Evolutionary conservation across 1,140 invertebrate genomes (phyloP), one percentile per base, ranked within the genome.

Genomic region (Frieseomelitta varia): DNA sequence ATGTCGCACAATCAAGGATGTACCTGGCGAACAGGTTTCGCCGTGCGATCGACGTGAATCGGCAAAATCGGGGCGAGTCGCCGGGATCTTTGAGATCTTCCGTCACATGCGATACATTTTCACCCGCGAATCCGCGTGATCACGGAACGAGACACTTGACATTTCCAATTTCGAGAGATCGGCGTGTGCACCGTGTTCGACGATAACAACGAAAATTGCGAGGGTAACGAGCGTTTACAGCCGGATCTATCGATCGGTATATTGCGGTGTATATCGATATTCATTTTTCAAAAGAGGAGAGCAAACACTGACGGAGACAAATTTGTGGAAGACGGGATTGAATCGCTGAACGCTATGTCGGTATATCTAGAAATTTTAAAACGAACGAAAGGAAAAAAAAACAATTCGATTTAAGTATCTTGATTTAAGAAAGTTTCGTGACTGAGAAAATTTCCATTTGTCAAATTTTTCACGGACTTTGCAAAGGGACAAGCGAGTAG

Each of bases 1-100:
- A 87, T 85, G 88, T 87, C 79, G 65, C 75, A 77, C 88, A 69
- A 82, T 89, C 85, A 58, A 88, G 76, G 79, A 85, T 88, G 30
- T 85, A 81, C 24, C 81, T 81, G 68, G 75, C 81, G 76, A 61
- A 68, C 47, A 39, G 58, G 24, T 51, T 47, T 80, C 58, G 39
- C 1, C 51, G 8, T 47, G 39, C 34, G 55, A 56, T 30, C 21
- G n/a, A 39, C 58, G 58, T 17, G 11, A 21, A 65, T 39, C 30
- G 63, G 27, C n/a, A 19, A 65, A 53, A 30, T 10, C 1, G 4
- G 24, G 58, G 34, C 17, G 24, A 47, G 34, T 30, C 63, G 53
- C 6, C 17, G 15, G n/a, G 30, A 30, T n/a, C n/a, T n/a, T n/a
- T n/a, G 63, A n/a, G 55, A 75, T 17, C 47, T 39, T 21, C 17